Evolutionary conservation across 2,888 invertebrate genomes (phyloP), one percentile per base, ranked within the genome.

Genomic region (Noctua janthina): DNA sequence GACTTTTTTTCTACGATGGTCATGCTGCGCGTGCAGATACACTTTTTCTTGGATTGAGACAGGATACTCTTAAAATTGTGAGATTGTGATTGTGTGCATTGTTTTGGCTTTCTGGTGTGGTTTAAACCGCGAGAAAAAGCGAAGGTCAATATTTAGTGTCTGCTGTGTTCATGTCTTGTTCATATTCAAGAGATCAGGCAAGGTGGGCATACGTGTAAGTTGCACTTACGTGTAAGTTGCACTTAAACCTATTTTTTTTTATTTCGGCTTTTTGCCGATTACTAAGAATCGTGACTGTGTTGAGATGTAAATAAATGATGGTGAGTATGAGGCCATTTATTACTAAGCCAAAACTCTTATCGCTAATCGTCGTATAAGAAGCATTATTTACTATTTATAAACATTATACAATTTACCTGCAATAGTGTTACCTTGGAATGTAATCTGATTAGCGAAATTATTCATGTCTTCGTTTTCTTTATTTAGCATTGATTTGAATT

Each of bases 401-500:
- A 23, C 7, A 69, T 79, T 79, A 64, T 51, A 54, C 15, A 74
- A 68, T 46, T 15, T 15, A n/a, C 46, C 2, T 8, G 46, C n/a
- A 68, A 67, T 49, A 13, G 49, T 23, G 23, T 51, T 15, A 68
- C 51, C 82, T 74, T 77, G 59, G 35, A 77, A 77, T 67, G 13
- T 67, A 51, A 20, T 39, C 17, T 20, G 70, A 77, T 81, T 51
- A 59, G 35, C 4, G n/a, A 43, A 81, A 83, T 81, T 77, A 83
- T 83, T 76, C 76, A 81, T 83, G 77, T 71, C 83, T n/a, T 81
- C 77, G 70, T 81, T 81, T 59, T 43, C 10, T 51, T 43, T 79
- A 69, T 59, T 39, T 69, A 51, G 1, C 39, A 70, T 80, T 35
- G 62, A 69, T 80, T 78, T 49, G 35, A 59, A n/a, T 43, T 74